Evolutionary conservation across 2,113 vertebrate species (phyloP).

Genomic region (Scytalopus superciliaris): DNA sequence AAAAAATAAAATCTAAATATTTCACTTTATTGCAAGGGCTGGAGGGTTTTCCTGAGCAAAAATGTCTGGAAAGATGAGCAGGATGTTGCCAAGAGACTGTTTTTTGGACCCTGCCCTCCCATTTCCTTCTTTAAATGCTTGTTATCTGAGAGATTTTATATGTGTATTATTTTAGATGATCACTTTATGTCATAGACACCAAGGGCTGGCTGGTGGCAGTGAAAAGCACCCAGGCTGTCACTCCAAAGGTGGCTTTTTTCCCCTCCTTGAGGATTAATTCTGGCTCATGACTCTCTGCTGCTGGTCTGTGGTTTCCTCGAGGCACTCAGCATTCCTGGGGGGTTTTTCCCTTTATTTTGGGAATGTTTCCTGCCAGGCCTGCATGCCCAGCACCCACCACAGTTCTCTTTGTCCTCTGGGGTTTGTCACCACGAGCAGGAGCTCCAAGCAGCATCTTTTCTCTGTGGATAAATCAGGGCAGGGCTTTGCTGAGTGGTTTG

Average conservation of each 20-base stretch:
- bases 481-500: neutral
- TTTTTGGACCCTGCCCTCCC: neutral
- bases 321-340: slow-evolving; percentile 6
- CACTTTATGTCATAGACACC: neutral
- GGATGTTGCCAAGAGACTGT: neutral
- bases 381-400: slow-evolving; percentile 27
- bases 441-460: slow-evolving; percentile 6
- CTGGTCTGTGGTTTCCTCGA: slow-evolving; percentile 6
- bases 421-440: no score
- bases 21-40: neutral
- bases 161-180: neutral
- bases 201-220: neutral
- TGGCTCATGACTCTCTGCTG: neutral
- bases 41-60: neutral
- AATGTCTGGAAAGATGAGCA: neutral
- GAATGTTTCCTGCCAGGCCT: neutral
- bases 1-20: neutral
- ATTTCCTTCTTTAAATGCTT: neutral
- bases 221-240: neutral
- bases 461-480: neutral
- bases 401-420: neutral
- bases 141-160: neutral
- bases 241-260: neutral
- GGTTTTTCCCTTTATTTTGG: neutral
- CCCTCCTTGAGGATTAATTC: neutral